A percentile compares a stretch with the other conserved stretches of the same genome.
Evolutionary conservation across 2,888 invertebrate species (phyloP).

Genomic region (Chalcis sispes): DNA sequence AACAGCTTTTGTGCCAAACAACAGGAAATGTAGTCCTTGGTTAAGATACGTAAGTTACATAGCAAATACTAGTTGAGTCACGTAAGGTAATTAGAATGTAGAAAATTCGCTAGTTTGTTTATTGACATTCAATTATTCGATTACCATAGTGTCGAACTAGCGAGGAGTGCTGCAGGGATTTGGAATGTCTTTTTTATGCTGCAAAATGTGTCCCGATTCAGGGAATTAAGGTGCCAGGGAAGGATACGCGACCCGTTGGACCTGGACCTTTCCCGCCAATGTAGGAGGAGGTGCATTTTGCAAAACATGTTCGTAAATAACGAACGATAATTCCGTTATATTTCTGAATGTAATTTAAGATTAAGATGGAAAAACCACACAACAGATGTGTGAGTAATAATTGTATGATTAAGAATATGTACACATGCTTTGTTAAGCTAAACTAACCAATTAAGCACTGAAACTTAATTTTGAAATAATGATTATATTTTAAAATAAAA

Average conservation of each 20-base stretch:
- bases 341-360: too few relatives aligned
- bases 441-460: too few relatives aligned
- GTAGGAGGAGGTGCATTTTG: too few relatives aligned
- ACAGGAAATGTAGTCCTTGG: conserved; percentile 50
- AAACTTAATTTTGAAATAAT: too few relatives aligned
- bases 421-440: too few relatives aligned
- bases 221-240: conserved; percentile 53
- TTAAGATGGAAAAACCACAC: too few relatives aligned
- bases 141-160: conserved; percentile 57
- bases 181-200: conserved; percentile 53
- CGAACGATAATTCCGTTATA: too few relatives aligned
- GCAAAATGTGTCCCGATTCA: conserved; percentile 54
- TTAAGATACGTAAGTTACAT: conserved; percentile 45
- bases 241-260: conserved; percentile 58
- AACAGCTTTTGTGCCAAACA: background rate
- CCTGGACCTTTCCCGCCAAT: conserved; percentile 34
- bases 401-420: too few relatives aligned
- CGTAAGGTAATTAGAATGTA: background rate
- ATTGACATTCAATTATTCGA: conserved; percentile 4
- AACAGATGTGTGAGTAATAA: too few relatives aligned
- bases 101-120: background rate
- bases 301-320: too few relatives aligned
- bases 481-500: too few relatives aligned
- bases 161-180: conserved; percentile 59
- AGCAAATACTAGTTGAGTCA: background rate